These are phyloP conservation scores for Podarcis siculus DNA, from an alignment of 2,797 vertebrate species.

Conservation along the genomic window DNA sequence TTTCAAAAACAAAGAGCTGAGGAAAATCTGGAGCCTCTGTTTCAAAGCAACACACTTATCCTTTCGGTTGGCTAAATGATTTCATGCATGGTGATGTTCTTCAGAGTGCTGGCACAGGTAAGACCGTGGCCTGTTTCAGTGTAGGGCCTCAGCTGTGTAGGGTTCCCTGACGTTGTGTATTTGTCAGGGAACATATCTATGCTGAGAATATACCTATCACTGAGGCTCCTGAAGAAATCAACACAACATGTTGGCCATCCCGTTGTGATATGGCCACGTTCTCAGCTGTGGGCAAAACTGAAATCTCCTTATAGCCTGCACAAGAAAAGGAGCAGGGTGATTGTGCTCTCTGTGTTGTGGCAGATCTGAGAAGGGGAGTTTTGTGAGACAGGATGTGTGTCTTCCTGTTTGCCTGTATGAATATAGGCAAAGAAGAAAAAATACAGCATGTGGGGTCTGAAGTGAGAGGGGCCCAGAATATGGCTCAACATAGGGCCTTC, in stretches of 20 bases:
- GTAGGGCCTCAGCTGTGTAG: not conserved
- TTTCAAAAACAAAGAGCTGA: constrained; percentile 45
- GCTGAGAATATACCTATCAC: not conserved
- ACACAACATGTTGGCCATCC: not conserved
- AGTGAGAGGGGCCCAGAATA: not conserved
- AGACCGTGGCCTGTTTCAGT: not conserved
- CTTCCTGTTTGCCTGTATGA: not conserved
- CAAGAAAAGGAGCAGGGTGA: not conserved
- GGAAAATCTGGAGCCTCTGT: constrained; percentile 62
- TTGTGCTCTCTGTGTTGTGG: not conserved
- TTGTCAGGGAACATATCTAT: not conserved
- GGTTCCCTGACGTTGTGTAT: not conserved
- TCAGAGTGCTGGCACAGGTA: constrained; percentile 35
- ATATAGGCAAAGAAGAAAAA: constrained; percentile 19
- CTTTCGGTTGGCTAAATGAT: constrained; percentile 59
- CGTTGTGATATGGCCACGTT: not conserved
- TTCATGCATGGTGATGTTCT: constrained; percentile 55
- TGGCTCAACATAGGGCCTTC: not conserved
- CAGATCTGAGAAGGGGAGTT: not conserved
- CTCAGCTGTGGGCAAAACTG: constrained; percentile 18
- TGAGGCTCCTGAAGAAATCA: constrained; percentile 4
- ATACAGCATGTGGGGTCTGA: not conserved
- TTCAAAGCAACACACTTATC: constrained; percentile 62
- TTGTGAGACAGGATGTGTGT: not conserved
- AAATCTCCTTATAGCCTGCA: not conserved